phyloP scores from a whole-genome alignment of 2,113 vertebrate genomes.

The Scytalopus superciliaris region DNA sequence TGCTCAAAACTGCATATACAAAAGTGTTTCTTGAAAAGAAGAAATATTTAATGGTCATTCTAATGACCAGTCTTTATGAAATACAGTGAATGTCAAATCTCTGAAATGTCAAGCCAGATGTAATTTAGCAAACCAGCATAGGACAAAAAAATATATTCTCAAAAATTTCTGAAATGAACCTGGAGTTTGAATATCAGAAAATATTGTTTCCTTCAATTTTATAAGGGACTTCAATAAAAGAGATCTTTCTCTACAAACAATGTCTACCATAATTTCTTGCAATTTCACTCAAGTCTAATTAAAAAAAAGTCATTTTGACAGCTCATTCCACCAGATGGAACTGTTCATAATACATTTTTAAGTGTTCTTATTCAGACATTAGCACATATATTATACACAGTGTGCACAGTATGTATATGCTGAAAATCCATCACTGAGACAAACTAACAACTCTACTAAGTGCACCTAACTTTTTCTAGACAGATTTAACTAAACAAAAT shows the following conservation, averaged over 20 bases:
- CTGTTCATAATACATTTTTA: conserved; percentile 23
- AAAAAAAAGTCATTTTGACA: conserved; percentile 1
- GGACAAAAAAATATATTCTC: background rate
- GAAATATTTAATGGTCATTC: background rate
- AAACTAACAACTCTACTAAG: background rate
- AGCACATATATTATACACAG: background rate
- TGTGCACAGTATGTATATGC: background rate
- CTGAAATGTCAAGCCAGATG: background rate
- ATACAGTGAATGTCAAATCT: background rate
- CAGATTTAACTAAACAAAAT: background rate
- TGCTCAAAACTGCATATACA: background rate
- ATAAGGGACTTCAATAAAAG: background rate
- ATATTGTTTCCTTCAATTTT: background rate
- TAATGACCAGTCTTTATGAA: background rate
- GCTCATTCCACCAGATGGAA: conserved; percentile 35
- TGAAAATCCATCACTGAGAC: background rate
- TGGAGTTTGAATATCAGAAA: background rate
- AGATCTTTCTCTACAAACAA: background rate
- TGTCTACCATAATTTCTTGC: background rate
- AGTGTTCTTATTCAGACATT: conserved; percentile 7
- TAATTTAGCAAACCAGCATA: background rate
- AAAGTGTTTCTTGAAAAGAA: background rate
- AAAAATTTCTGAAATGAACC: background rate
- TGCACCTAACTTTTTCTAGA: background rate
- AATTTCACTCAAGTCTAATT: background rate